These are phyloP conservation scores for Pseudorectes ferrugineus DNA, from an alignment of 2,113 vertebrate genomes.

Conservation along the genomic window DNA sequence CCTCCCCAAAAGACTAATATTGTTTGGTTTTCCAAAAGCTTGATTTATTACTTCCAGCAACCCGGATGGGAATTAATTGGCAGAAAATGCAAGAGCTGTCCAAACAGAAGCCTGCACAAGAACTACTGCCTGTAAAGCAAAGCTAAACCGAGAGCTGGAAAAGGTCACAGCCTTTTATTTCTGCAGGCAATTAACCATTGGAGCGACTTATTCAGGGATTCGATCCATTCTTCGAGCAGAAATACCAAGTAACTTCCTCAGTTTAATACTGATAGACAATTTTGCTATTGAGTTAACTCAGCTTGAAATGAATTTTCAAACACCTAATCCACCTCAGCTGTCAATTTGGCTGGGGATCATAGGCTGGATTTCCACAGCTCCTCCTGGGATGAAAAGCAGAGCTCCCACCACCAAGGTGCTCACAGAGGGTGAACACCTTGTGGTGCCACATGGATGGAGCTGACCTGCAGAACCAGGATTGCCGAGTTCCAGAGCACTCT, in stretches of 20 bases:
- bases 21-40: not conserved
- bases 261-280: not conserved
- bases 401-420: accelerated
- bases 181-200: not conserved
- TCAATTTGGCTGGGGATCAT: not conserved
- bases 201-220: not conserved
- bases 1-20: not conserved
- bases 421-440: not conserved
- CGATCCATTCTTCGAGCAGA: not conserved
- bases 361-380: not conserved
- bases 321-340: not conserved
- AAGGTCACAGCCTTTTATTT: not conserved
- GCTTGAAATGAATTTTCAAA: not conserved
- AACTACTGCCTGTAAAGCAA: not conserved
- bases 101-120: not conserved
- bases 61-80: not conserved
- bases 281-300: not conserved
- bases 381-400: not conserved
- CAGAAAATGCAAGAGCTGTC: not conserved
- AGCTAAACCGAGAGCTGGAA: not conserved
- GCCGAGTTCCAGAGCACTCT: not conserved
- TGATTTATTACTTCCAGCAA: slow-evolving; percentile 6
- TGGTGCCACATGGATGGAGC: not conserved
- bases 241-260: not conserved
- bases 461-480: not conserved